Percentiles rank a stretch among this genome's conserved stretches.
Conservation (phyloP, 1,140 invertebrate genomes). For the Lerema accius region DNA sequence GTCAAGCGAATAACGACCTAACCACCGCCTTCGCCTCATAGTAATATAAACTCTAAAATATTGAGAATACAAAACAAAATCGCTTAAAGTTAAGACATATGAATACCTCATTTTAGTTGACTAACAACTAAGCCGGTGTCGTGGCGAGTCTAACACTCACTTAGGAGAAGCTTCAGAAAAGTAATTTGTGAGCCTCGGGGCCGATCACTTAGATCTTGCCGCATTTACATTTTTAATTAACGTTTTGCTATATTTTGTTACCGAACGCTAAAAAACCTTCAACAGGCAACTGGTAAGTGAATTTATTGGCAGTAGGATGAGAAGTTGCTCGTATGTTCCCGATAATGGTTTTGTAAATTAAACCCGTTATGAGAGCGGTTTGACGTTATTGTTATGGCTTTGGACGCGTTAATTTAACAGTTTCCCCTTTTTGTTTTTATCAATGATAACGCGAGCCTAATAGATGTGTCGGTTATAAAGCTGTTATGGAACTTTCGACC, state of each 20-base stretch:
- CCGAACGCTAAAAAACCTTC: conserved; percentile 48
- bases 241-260: conserved; percentile 61
- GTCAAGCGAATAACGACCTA: conserved; percentile 62
- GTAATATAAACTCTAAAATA: conserved; percentile 53
- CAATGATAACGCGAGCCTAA: conserved; percentile 45
- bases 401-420: conserved; percentile 50
- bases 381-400: conserved; percentile 54
- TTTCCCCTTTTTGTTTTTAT: conserved; percentile 57
- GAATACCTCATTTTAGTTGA: conserved; percentile 38
- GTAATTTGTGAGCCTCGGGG: conserved; percentile 59
- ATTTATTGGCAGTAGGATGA: conserved; percentile 62
- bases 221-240: conserved; percentile 70
- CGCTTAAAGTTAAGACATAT: conserved; percentile 29
- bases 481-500: background rate
- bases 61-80: conserved; percentile 42
- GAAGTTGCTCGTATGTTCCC: conserved; percentile 55
- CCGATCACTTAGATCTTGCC: conserved; percentile 59
- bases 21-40: conserved; percentile 46
- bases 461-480: conserved; percentile 40
- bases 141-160: conserved; percentile 54
- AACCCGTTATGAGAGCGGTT: conserved; percentile 54
- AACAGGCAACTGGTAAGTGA: conserved; percentile 56
- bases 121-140: conserved; percentile 44
- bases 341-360: conserved; percentile 72
- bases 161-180: conserved; percentile 63